Percentiles rank a stretch among this genome's conserved stretches.
Evolutionary conservation across 2,113 vertebrate genomes (phyloP).

Genomic region (Salvator merianae): DNA sequence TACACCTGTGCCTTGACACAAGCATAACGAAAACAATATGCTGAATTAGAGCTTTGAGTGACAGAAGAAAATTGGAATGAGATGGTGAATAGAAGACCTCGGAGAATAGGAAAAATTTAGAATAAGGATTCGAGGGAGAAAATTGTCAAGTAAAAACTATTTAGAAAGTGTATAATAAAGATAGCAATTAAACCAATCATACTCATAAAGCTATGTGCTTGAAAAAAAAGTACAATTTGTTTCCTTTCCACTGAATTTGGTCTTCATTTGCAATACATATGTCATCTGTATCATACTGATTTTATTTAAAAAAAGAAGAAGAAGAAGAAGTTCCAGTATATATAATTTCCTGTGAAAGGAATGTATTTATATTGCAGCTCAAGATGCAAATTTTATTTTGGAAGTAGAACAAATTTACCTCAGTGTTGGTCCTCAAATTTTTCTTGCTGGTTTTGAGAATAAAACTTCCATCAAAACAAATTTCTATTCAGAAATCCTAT

Average conservation of each 20-base stretch:
- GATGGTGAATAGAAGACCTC: constrained; percentile 20
- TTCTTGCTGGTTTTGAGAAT: not conserved
- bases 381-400: constrained; percentile 51
- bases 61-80: constrained; percentile 40
- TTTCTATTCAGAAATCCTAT: not conserved
- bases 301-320: not conserved
- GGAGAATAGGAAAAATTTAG: constrained; percentile 37
- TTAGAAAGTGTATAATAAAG: constrained; percentile 47
- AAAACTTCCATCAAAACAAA: not conserved
- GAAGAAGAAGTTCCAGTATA: not conserved
- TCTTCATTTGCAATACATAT: constrained; percentile 60
- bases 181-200: constrained; percentile 52
- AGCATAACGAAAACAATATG: constrained; percentile 36
- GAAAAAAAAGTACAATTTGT: constrained; percentile 24
- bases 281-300: constrained; percentile 64
- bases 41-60: constrained; percentile 39
- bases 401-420: constrained; percentile 7
- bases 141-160: constrained; percentile 41
- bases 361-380: constrained; percentile 60
- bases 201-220: constrained; percentile 24
- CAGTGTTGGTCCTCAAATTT: not conserved
- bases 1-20: constrained; percentile 27
- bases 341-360: constrained; percentile 58
- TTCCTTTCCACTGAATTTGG: constrained; percentile 38
- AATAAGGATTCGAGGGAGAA: constrained; percentile 40